phyloP scores from a whole-genome alignment of 2,888 invertebrate species.

The Andrena trimmerana region DNA sequence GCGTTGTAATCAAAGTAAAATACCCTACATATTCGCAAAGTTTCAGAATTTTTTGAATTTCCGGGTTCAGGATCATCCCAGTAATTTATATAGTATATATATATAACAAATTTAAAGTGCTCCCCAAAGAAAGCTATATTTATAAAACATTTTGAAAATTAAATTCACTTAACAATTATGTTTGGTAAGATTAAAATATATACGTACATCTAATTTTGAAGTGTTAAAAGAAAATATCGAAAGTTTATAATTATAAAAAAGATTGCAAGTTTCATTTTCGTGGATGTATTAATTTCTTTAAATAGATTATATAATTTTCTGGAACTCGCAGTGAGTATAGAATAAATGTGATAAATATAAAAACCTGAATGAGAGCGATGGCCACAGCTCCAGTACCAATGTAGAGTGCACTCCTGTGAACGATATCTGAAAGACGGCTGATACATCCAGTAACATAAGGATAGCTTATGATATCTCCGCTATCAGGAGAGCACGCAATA shows the following conservation, averaged over 20 bases:
- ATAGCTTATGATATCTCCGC: constrained; percentile 63
- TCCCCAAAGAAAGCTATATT: too few relatives aligned
- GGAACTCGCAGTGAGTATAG: not conserved
- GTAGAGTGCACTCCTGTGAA: constrained; percentile 90
- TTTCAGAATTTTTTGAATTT: too few relatives aligned
- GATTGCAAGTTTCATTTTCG: not conserved
- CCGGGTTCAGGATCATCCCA: too few relatives aligned
- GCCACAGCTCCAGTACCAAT: constrained; percentile 91
- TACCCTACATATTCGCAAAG: too few relatives aligned
- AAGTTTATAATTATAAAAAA: too few relatives aligned
- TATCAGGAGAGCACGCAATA: constrained; percentile 53
- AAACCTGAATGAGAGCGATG: constrained; percentile 92
- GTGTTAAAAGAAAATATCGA: not conserved
- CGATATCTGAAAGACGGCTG: constrained; percentile 87
- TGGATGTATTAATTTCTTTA: not conserved
- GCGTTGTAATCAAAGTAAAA: too few relatives aligned
- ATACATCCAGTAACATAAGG: constrained; percentile 87
- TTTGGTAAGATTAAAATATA: not conserved
- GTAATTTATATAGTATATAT: too few relatives aligned
- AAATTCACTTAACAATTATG: too few relatives aligned
- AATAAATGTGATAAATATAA: constrained; percentile 41
- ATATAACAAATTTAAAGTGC: too few relatives aligned
- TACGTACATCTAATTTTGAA: not conserved
- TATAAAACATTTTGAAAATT: too few relatives aligned
- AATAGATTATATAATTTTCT: not conserved